phyloP scores from a whole-genome alignment of 1,140 invertebrate species.

The Zaprionus lachaisei region DNA sequence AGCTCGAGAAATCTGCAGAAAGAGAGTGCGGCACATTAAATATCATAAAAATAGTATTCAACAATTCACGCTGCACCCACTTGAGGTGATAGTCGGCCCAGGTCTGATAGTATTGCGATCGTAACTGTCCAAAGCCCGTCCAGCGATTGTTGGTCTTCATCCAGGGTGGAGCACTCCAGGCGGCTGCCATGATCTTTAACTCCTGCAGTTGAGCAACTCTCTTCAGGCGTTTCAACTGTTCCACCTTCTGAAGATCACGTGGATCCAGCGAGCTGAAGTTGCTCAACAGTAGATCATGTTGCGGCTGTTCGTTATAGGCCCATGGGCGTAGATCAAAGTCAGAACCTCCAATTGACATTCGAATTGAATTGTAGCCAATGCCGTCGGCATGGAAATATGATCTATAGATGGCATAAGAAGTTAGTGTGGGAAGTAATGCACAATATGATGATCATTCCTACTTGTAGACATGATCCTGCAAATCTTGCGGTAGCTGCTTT shows the following conservation, averaged over 20 bases:
- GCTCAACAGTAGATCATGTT: conserved; percentile 87
- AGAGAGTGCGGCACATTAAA: conserved; percentile 7
- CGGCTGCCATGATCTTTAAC: conserved; percentile 87
- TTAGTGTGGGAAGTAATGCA: neutral
- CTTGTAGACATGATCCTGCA: conserved; percentile 88
- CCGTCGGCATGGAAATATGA: conserved; percentile 87
- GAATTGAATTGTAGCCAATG: conserved; percentile 90
- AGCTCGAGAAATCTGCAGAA: conserved; percentile 76
- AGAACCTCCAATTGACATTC: conserved; percentile 93
- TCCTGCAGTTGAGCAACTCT: conserved; percentile 44
- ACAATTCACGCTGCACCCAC: conserved; percentile 79
- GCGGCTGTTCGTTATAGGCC: conserved; percentile 86
- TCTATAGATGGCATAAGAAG: conserved; percentile 60
- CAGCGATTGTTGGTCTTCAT: conserved; percentile 94
- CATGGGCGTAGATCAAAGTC: conserved; percentile 89
- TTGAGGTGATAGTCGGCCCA: conserved; percentile 93
- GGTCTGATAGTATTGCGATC: conserved; percentile 89
- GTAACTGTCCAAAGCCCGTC: conserved; percentile 86
- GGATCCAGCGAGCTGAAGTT: conserved; percentile 86
- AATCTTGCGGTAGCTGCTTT: conserved; percentile 85
- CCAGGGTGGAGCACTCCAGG: conserved; percentile 96
- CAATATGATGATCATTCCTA: conserved; percentile 60
- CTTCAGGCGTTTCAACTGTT: conserved; percentile 73
- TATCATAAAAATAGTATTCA: neutral
- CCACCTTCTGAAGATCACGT: conserved; percentile 66